These are phyloP conservation scores for Pammene aurita DNA, from an alignment of 2,888 invertebrate species.

Conservation along the genomic window DNA sequence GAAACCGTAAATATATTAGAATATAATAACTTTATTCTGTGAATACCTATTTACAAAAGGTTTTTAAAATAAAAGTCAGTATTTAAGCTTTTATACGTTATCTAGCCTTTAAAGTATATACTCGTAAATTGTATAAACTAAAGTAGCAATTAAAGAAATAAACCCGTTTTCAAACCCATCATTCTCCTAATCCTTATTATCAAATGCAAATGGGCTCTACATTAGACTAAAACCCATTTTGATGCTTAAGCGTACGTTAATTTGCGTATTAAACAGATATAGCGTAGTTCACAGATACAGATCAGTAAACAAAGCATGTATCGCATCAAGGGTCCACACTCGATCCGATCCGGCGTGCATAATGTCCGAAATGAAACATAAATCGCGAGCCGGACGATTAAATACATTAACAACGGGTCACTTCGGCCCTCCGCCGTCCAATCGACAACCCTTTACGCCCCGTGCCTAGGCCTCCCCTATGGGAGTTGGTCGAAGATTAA, in stretches of 20 bases:
- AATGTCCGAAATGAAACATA: constrained; percentile 83
- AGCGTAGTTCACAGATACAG: constrained; percentile 14
- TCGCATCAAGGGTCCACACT: constrained; percentile 66
- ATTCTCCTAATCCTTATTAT: not conserved
- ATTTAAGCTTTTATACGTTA: no score
- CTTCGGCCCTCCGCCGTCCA: constrained; percentile 68
- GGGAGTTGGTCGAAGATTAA: constrained; percentile 22
- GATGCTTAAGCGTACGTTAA: constrained; percentile 17
- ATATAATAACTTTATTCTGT: no score
- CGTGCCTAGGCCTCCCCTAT: constrained; percentile 42
- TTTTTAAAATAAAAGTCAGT: no score
- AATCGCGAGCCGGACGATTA: constrained; percentile 79
- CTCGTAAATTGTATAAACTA: no score
- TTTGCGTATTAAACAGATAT: constrained; percentile 6
- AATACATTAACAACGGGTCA: constrained; percentile 80
- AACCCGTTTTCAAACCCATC: no score
- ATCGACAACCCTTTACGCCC: constrained; percentile 73
- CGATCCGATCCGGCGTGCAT: constrained; percentile 80
- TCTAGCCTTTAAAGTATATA: no score
- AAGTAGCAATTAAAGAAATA: no score
- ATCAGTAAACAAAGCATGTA: constrained; percentile 47
- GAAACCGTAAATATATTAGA: no score
- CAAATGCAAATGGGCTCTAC: constrained; percentile 4
- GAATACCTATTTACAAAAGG: no score
- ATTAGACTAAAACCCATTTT: constrained; percentile 9